Evolutionary conservation across 2,888 invertebrate genomes (phyloP).

Genomic region (Schizotus pectinicornis): DNA sequence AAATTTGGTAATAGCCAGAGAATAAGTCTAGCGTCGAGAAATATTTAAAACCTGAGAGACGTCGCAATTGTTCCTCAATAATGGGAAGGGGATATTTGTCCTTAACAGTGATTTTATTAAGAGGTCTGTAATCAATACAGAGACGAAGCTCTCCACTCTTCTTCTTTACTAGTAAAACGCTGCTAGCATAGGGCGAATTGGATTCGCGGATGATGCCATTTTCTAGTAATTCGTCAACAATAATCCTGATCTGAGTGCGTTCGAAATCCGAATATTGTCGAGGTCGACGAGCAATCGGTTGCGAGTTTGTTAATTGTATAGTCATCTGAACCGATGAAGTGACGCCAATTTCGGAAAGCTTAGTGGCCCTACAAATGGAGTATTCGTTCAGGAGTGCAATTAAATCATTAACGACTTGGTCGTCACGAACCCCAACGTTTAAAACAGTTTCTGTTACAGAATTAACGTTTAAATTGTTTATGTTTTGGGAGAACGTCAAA

Average conservation of each 20-base stretch:
- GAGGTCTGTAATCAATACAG: neutral
- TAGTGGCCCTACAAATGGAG: too few species aligned
- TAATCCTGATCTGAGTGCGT: neutral
- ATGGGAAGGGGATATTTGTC: neutral
- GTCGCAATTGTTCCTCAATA: neutral
- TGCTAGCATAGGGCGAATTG: neutral
- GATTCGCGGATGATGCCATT: neutral
- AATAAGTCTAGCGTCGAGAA: neutral
- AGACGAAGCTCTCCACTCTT: neutral
- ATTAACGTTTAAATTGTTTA: too few species aligned
- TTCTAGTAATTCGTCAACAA: neutral
- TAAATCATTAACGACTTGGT: too few species aligned
- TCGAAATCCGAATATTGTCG: neutral
- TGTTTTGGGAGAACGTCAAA: too few species aligned
- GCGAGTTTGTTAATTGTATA: too few species aligned
- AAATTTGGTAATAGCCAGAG: neutral
- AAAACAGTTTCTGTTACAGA: too few species aligned
- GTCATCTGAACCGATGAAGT: too few species aligned
- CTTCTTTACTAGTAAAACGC: neutral
- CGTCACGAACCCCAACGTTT: too few species aligned
- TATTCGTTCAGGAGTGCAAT: too few species aligned
- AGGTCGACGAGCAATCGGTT: neutral
- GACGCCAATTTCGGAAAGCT: too few species aligned
- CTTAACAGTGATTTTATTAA: neutral
- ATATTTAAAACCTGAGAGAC: neutral